phyloP scores from a whole-genome alignment of 2,113 vertebrate genomes.

The Bubo bubo region DNA sequence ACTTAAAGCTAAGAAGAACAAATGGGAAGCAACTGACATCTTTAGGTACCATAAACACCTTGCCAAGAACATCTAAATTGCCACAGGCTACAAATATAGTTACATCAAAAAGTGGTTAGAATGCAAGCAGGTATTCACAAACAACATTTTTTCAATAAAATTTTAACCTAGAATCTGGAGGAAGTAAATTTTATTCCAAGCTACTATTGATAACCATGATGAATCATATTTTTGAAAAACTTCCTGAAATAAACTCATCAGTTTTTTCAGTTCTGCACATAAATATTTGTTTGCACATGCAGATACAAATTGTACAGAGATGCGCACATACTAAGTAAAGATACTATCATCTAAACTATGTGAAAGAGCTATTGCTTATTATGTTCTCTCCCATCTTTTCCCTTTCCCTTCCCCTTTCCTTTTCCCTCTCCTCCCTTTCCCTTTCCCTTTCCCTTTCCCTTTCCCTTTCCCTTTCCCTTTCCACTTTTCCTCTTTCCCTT shows the following conservation, averaged over 20 bases:
- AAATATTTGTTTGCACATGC: neutral
- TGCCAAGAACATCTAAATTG: neutral
- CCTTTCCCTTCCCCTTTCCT: neutral
- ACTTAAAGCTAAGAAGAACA: neutral
- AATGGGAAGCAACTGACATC: neutral
- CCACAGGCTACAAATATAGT: neutral
- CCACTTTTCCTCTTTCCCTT: too few species aligned
- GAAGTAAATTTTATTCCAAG: neutral
- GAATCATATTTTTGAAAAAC: neutral
- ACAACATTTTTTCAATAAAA: neutral
- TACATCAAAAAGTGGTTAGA: neutral
- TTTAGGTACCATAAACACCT: neutral
- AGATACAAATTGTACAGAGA: neutral
- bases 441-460: neutral
- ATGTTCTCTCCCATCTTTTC: neutral
- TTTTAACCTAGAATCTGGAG: neutral
- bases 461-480: neutral
- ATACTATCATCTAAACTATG: neutral
- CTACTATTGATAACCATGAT: neutral
- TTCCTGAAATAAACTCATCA: neutral
- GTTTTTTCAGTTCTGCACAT: neutral
- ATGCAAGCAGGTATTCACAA: neutral
- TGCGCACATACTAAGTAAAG: neutral
- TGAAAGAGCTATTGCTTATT: neutral
- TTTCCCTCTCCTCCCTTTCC: rapidly evolving